Percentiles rank a stretch among this genome's conserved stretches.
Conservation (phyloP, 2,113 vertebrate genomes). For the Holacanthus passer region DNA sequence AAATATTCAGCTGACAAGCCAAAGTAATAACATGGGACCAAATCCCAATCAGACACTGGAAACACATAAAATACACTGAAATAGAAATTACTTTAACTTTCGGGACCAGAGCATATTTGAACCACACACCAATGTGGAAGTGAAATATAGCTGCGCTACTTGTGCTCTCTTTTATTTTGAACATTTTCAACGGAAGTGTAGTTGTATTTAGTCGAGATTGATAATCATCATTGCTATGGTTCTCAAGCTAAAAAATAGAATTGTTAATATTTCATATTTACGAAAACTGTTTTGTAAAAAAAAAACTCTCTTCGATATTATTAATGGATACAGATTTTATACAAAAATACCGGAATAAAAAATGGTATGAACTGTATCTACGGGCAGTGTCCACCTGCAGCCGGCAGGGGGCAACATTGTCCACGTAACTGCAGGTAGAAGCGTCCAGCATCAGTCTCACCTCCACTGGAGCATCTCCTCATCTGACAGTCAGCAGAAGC, state of each 20-base stretch:
- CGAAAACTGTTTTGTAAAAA: accelerated
- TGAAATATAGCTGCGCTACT: no score
- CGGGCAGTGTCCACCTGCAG: background rate
- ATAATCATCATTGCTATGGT: background rate
- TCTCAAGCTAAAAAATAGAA: background rate
- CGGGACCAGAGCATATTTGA: no score
- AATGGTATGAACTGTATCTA: no score
- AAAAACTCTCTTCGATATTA: background rate
- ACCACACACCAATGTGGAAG: no score
- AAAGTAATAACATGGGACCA: no score
- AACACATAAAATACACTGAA: no score
- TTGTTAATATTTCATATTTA: background rate
- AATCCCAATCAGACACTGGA: no score
- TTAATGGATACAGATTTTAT: accelerated
- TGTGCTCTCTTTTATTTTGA: conserved; percentile 34
- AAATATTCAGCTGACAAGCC: no score
- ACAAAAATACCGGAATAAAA: background rate
- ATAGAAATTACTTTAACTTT: no score
- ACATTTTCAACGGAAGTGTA: background rate
- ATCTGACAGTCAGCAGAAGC: conserved; percentile 66
- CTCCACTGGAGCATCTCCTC: conserved; percentile 70
- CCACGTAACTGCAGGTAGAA: background rate
- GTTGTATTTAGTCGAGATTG: background rate
- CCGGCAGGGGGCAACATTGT: conserved; percentile 64
- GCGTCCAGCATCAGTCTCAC: conserved; percentile 55